phyloP scores from a whole-genome alignment of 1,140 invertebrate species.

The Lycorma delicatula region DNA sequence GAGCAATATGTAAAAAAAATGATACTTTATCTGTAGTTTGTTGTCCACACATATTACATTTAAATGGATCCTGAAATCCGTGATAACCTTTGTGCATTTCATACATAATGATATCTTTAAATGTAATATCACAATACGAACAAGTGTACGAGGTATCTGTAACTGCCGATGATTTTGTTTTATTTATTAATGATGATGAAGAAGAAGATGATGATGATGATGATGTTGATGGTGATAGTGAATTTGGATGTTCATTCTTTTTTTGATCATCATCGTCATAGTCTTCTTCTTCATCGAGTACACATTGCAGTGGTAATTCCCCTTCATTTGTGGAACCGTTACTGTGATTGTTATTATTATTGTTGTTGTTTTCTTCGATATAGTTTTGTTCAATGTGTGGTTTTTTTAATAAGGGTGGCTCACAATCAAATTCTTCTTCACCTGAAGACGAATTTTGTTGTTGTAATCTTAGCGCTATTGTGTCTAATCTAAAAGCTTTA shows the following conservation, averaged over 20 bases:
- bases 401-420: neutral
- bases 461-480: slow-evolving; percentile 19
- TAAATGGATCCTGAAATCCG: slow-evolving; percentile 79
- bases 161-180: slow-evolving; percentile 10
- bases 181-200: neutral
- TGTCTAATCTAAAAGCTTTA: slow-evolving; percentile 59
- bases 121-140: slow-evolving; percentile 79
- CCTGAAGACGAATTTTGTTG: slow-evolving; percentile 32
- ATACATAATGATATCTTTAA: slow-evolving; percentile 85
- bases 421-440: slow-evolving; percentile 31
- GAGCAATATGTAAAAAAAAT: slow-evolving; percentile 87
- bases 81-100: slow-evolving; percentile 96
- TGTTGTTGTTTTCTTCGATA: too few relatives aligned
- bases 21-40: slow-evolving; percentile 68
- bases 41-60: slow-evolving; percentile 90
- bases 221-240: neutral
- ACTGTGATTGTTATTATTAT: too few relatives aligned
- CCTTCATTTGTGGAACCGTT: neutral
- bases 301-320: neutral
- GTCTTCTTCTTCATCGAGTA: neutral
- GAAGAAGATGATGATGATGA: neutral
- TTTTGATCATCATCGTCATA: neutral
- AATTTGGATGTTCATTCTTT: neutral
- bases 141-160: slow-evolving; percentile 54
- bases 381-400: neutral